Evolutionary conservation across 2,888 invertebrate genomes (phyloP).

Genomic region (Apotomis turbidana): DNA sequence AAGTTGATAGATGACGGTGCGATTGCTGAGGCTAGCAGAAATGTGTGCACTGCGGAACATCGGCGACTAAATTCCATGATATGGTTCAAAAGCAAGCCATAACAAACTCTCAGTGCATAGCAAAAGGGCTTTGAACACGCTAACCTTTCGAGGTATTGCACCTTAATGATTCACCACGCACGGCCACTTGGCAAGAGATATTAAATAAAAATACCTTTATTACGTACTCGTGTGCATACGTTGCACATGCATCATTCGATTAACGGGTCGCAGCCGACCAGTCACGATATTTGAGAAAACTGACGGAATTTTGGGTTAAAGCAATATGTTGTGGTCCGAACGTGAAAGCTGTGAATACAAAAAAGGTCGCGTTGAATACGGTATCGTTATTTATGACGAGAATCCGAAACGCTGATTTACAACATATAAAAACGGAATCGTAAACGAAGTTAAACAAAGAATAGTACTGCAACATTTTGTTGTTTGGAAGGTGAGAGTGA

Average conservation of each 20-base stretch:
- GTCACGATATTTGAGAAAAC: constrained; percentile 43
- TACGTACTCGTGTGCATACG: constrained; percentile 52
- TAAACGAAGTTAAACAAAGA: constrained; percentile 6
- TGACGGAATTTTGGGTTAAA: constrained; percentile 40
- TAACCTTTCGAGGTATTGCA: constrained; percentile 48
- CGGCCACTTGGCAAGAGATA: constrained; percentile 69
- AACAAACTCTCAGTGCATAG: constrained; percentile 6
- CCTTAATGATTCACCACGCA: constrained; percentile 71
- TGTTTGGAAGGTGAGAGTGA: constrained; percentile 13
- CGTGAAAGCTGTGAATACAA: constrained; percentile 41
- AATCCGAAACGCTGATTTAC: constrained; percentile 26
- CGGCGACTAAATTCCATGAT: constrained; percentile 64
- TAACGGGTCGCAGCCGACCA: constrained; percentile 55
- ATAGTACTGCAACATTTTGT: constrained; percentile 19
- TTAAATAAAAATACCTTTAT: constrained; percentile 64
- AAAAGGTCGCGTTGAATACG: constrained; percentile 37
- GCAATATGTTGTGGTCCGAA: constrained; percentile 34
- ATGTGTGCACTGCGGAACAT: constrained; percentile 60
- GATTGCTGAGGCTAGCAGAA: constrained; percentile 55
- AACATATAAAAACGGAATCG: constrained; percentile 15
- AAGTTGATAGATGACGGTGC: constrained; percentile 50
- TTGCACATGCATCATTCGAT: constrained; percentile 51
- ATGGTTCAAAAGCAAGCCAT: not conserved
- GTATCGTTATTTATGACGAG: constrained; percentile 32
- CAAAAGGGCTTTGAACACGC: not conserved